Evolutionary conservation across 2,113 vertebrate species (phyloP).

Genomic region (Myotis brandtii): DNA sequence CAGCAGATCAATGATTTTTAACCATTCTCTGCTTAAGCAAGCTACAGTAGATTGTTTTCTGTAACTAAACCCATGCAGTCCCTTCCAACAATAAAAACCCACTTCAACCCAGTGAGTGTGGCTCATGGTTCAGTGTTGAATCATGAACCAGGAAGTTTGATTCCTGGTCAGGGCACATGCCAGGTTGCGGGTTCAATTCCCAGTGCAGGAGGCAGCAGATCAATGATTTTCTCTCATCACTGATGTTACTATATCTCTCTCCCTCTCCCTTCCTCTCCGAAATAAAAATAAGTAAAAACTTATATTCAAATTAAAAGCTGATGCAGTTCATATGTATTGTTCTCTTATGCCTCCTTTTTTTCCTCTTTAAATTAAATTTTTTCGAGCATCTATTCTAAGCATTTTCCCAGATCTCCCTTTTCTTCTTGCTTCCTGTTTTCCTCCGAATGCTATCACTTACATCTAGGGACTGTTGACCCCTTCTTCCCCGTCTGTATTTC

Average conservation of each 20-base stretch:
- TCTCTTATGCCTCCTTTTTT: background rate
- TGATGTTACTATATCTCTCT: too few species aligned
- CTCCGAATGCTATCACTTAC: background rate
- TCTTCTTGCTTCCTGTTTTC: background rate
- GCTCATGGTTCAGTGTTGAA: too few species aligned
- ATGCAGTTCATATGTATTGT: background rate
- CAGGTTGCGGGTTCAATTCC: too few species aligned
- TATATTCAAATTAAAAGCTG: background rate
- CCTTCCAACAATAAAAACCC: background rate
- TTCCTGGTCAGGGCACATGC: too few species aligned
- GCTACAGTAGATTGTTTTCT: background rate
- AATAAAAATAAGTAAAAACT: too few species aligned
- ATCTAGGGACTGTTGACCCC: background rate
- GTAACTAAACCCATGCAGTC: background rate
- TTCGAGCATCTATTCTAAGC: background rate
- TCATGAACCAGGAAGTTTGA: too few species aligned
- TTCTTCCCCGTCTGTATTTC: background rate
- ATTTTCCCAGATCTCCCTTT: slow-evolving; percentile 1
- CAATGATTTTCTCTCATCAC: too few species aligned
- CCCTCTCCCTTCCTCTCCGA: too few species aligned
- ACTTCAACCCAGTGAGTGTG: background rate
- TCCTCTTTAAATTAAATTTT: background rate
- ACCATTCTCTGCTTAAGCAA: background rate
- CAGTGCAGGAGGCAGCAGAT: too few species aligned
- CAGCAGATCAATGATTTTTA: too few species aligned